These are phyloP conservation scores for Zoanthus sansibaricus DNA, from an alignment of 92 coral and sea anemone genomes.

Conservation along the genomic window DNA sequence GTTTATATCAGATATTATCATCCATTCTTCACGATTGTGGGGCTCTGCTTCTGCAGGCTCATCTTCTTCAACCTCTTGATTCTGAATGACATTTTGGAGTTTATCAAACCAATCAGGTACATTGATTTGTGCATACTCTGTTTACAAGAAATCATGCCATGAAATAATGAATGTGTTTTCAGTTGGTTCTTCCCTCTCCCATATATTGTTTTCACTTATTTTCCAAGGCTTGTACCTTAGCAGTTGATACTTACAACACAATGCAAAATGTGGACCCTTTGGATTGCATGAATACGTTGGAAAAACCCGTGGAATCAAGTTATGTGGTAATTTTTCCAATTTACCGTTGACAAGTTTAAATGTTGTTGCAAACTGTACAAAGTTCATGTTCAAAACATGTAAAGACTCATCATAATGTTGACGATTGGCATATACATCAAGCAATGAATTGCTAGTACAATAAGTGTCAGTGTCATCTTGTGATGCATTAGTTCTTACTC, in stretches of 20 bases:
- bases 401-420: neutral
- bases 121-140: conserved; percentile 58
- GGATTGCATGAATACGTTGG: conserved; percentile 66
- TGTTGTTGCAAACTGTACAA: conserved; percentile 59
- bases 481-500: conserved; percentile 38
- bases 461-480: neutral
- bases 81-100: conserved; percentile 49
- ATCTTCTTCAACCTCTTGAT: neutral
- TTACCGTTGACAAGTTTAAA: conserved; percentile 51
- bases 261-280: conserved; percentile 44
- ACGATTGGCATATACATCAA: neutral
- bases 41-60: too few relatives aligned
- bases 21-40: conserved; percentile 69
- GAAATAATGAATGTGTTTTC: conserved; percentile 32
- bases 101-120: conserved; percentile 67
- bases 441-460: conserved; percentile 48
- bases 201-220: conserved; percentile 45
- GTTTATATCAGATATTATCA: conserved; percentile 59
- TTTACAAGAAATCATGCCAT: conserved; percentile 43
- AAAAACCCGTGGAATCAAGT: conserved; percentile 52
- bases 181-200: conserved; percentile 50
- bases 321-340: conserved; percentile 37
- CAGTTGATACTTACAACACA: conserved; percentile 64
- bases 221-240: conserved; percentile 64
- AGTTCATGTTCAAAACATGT: neutral